Base-by-base conservation (phyloP, 1,140 invertebrate species). In the Teleopsis dalmanni region DNA sequence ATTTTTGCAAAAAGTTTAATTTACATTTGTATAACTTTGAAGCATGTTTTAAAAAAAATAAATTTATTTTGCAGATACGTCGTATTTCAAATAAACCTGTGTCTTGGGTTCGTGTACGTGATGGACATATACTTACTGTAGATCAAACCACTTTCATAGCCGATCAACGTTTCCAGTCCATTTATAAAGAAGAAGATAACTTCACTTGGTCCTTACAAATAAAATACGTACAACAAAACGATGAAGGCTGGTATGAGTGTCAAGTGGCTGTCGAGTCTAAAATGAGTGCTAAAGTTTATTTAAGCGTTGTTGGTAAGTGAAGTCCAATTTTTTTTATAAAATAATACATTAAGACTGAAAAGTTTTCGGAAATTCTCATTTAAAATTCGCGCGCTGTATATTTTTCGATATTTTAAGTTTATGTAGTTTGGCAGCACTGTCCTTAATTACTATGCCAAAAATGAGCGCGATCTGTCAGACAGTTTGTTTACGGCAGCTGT, bases 11-110 rank as follows among this genome's bases (percentile, higher is more conserved):
- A n/a, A n/a, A n/a, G n/a, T n/a, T n/a, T n/a, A n/a, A n/a, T n/a
- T n/a, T n/a, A n/a, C n/a, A n/a, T n/a, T n/a, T n/a, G n/a, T n/a
- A n/a, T n/a, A n/a, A n/a, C n/a, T n/a, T n/a, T n/a, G n/a, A n/a
- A n/a, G n/a, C n/a, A n/a, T n/a, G n/a, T n/a, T n/a, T n/a, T n/a
- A n/a, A n/a, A n/a, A n/a, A n/a, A n/a, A n/a, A n/a, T n/a, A n/a
- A n/a, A n/a, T n/a, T n/a, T n/a, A n/a, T n/a, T n/a, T 40, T 62
- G 2, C 63, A 79, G 77, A 80, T 83, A 34, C 82, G 81, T 55
- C 86, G 90, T 60, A 76, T 91, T 50, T 85, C 85, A 58, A 89
- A 91, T 76, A 91, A 91, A 78, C 89, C 88, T 47, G 88, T 92
- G 36, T 91, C 88, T 29, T 93, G 89, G 89, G 88, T 93, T 56